These are phyloP conservation scores for Cephus sareptanus DNA, from an alignment of 2,888 invertebrate genomes.

Conservation along the genomic window DNA sequence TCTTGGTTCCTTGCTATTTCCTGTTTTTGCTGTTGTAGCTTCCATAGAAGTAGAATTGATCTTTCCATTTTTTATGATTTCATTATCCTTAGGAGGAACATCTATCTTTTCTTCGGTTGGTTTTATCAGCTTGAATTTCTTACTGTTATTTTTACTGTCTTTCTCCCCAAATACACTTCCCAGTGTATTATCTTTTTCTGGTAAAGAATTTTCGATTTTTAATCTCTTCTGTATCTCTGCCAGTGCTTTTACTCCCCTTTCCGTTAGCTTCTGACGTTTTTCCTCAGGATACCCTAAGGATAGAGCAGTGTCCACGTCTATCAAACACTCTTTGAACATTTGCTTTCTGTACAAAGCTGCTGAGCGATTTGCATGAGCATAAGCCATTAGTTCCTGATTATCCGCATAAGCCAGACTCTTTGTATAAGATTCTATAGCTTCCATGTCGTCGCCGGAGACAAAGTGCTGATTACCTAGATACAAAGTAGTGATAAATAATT, in stretches of 20 bases:
- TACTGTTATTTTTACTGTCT: conserved; percentile 6
- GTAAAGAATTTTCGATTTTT: background rate
- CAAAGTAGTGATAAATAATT: background rate
- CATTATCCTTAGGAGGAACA: background rate
- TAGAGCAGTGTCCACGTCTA: conserved; percentile 58
- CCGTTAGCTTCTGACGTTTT: conserved; percentile 54
- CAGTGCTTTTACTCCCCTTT: conserved; percentile 55
- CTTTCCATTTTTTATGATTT: background rate
- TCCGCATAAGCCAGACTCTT: conserved; percentile 59
- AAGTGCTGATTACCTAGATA: conserved; percentile 58
- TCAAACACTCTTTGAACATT: conserved; percentile 57
- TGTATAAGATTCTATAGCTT: conserved; percentile 60
- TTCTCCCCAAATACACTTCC: background rate
- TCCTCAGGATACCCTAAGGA: conserved; percentile 55
- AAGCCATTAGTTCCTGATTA: conserved; percentile 51
- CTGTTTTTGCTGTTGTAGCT: conserved; percentile 11
- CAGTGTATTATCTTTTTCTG: background rate
- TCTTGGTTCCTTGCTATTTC: conserved; percentile 29
- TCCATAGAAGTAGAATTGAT: conserved; percentile 12
- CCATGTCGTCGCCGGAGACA: conserved; percentile 56
- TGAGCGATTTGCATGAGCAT: conserved; percentile 62
- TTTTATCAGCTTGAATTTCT: conserved; percentile 28
- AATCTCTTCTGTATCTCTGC: conserved; percentile 38
- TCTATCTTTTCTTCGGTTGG: conserved; percentile 16
- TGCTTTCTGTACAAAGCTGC: conserved; percentile 59